Evolutionary conservation across 1,140 invertebrate species (phyloP), one percentile per base, ranked within the genome.

Genomic region (Conus ventricosus): DNA sequence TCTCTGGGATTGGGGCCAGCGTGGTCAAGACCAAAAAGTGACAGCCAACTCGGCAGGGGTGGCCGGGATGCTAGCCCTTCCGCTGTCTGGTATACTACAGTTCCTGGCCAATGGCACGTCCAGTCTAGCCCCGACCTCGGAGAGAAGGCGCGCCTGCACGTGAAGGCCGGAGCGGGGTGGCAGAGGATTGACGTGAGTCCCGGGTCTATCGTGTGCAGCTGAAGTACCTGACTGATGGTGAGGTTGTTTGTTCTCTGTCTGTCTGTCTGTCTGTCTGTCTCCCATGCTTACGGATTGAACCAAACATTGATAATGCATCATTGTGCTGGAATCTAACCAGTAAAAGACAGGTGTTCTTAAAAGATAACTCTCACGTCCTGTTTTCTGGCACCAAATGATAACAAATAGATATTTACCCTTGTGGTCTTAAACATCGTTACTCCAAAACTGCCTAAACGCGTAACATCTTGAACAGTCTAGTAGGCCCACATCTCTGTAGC

Each of bases 181-280:
- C 85, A 87, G 75, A 75, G 85, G n/a, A 87, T 87, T 23, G 85
- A 4, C 85, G 85, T n/a, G 27, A 67, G 57, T 23, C 71, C 10
- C 85, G 71, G 15, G 85, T 53, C 85, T 87, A 87, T 53, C 67
- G 85, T 17, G n/a, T 78, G 17, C 85, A 87, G 85, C 71, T 87
- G 5, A 53, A 57, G 5, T 71, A 78, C 75, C 17, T 87, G 15
- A 27, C 51, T 51, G 39, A 67, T 8, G 71, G 85, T 87, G 27
- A 87, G 57, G 57, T 60, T 60, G 57, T 60, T 60, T 60, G 57
- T 60, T 60, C 8, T 60, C 8, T 60, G 15, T 60, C 8, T 60
- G 57, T 60, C 8, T 60, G 57, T 60, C 8, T 60, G 57, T 60
- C 15, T 15, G 67, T 75, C 23, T 20, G 20, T 75, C 23, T 23